Conservation (phyloP, 2,113 vertebrate species). For the Leucopsar rothschildi region DNA sequence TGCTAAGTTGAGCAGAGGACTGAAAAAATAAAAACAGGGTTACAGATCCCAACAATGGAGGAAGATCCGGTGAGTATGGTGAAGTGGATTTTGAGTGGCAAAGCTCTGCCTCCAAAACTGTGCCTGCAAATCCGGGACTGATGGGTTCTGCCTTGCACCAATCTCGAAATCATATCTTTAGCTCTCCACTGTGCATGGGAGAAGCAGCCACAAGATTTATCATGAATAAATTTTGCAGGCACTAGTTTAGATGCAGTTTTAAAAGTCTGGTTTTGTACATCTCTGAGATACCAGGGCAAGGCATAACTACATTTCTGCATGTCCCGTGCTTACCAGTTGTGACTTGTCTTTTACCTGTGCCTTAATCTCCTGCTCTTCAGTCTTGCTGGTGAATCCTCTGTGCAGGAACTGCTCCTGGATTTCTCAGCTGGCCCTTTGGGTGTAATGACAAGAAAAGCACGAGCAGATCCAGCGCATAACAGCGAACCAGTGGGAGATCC, state of each 20-base stretch:
- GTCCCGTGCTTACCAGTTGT: not conserved
- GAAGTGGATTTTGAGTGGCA: not conserved
- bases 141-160: not conserved
- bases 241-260: not conserved
- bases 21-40: not conserved
- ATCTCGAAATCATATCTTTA: not conserved
- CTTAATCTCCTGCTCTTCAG: not conserved
- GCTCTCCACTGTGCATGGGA: rapidly evolving
- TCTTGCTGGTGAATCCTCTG: not conserved
- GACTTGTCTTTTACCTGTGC: constrained; percentile 31
- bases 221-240: not conserved
- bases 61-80: not conserved
- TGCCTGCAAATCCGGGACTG: not conserved
- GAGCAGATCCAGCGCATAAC: not conserved
- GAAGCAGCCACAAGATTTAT: not conserved
- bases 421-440: not conserved
- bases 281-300: not conserved
- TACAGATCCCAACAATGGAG: not conserved
- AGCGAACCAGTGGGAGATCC: not conserved
- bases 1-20: not conserved
- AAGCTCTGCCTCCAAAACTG: constrained; percentile 8
- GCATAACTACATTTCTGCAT: not conserved
- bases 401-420: not conserved
- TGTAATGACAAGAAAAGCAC: not conserved
- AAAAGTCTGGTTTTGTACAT: not conserved